A percentile compares a stretch with the other conserved stretches of the same genome.
Evolutionary conservation across 2,113 vertebrate species (phyloP).

Genomic region (Chloropsis cyanopogon): DNA sequence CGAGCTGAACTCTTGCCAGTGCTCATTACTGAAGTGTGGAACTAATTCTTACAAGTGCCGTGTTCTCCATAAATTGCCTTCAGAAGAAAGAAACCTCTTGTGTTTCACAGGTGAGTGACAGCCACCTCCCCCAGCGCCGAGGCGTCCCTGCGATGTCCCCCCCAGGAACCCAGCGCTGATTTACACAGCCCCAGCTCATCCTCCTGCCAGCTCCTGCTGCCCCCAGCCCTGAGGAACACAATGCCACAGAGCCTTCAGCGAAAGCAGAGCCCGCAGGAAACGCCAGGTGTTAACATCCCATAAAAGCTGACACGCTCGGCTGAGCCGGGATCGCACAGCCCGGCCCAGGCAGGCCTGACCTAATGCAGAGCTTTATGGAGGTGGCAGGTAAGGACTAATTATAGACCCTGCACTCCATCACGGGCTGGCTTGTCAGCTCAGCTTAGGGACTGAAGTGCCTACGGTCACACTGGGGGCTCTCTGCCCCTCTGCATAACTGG

Average conservation of each 20-base stretch:
- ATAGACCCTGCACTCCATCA: conserved; percentile 29
- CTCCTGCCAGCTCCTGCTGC: neutral
- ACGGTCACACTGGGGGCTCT: neutral
- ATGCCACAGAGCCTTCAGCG: neutral
- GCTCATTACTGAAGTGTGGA: neutral
- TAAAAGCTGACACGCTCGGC: conserved; percentile 16
- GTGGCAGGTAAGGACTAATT: conserved; percentile 44
- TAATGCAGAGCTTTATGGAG: neutral
- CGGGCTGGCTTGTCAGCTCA: conserved; percentile 22
- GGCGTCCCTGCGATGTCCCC: neutral
- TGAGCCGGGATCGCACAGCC: neutral
- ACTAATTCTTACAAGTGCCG: neutral
- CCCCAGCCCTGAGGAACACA: neutral
- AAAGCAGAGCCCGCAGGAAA: conserved; percentile 25
- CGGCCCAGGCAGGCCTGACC: neutral
- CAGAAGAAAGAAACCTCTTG: neutral
- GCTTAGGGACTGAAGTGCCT: neutral
- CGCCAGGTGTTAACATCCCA: conserved; percentile 52
- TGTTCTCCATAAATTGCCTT: neutral
- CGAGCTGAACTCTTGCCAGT: neutral
- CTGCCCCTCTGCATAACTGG: neutral
- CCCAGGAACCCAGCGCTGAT: neutral
- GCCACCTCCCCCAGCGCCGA: neutral
- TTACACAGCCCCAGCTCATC: neutral
- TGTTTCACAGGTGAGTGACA: neutral